Evolutionary conservation across 2,797 vertebrate species (phyloP).

Genomic region (Sciaenops ocellatus): DNA sequence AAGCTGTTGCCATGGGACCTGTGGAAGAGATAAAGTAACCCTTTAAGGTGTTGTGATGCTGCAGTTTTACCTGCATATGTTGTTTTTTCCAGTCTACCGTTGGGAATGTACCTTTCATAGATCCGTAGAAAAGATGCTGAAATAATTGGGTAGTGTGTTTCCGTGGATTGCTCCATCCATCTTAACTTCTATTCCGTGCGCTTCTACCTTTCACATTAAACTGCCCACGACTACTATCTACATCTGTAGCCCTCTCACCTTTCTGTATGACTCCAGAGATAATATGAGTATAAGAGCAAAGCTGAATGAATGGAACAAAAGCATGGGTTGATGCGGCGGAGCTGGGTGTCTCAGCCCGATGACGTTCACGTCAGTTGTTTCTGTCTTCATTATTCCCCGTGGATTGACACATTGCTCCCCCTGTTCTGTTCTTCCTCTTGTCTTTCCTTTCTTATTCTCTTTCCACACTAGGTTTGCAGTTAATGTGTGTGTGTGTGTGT

Average conservation of each 20-base stretch:
- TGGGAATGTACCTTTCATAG: constrained; percentile 1
- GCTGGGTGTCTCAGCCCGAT: constrained; percentile 55
- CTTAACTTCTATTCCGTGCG: not conserved
- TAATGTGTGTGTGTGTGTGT: constrained; percentile 20
- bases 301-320: constrained; percentile 29
- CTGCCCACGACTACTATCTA: not conserved
- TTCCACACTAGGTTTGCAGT: constrained; percentile 17
- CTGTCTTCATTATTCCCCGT: constrained; percentile 55
- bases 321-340: constrained; percentile 44
- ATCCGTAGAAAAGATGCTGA: constrained; percentile 14
- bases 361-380: constrained; percentile 60
- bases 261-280: constrained; percentile 12
- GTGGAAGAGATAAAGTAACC: constrained; percentile 14
- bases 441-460: constrained; percentile 32
- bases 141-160: constrained; percentile 4
- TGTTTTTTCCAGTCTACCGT: not conserved
- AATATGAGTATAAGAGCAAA: not conserved
- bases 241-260: not conserved
- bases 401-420: constrained; percentile 26
- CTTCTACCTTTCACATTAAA: not conserved
- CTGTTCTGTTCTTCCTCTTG: constrained; percentile 38
- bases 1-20: constrained; percentile 33
- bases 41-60: not conserved
- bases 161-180: not conserved
- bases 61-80: not conserved